phyloP scores from a whole-genome alignment of 2,113 vertebrate genomes.

The Pyxicephalus adspersus region DNA sequence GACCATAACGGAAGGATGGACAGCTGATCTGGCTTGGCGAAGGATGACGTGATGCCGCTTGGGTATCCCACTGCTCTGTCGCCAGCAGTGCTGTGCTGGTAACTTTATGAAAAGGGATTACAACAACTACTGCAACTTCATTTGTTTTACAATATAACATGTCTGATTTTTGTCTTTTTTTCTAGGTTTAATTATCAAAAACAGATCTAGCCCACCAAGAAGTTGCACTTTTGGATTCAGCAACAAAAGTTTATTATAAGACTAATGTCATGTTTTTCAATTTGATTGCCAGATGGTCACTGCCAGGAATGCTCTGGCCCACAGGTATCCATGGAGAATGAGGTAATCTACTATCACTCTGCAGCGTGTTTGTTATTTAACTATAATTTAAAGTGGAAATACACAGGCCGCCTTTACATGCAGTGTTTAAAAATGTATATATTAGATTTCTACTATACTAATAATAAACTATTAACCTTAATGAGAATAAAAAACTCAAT shows the following conservation, averaged over 20 bases:
- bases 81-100: neutral
- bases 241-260: neutral
- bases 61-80: neutral
- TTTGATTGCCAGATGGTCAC: neutral
- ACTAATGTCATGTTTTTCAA: neutral
- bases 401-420: no score
- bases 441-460: no score
- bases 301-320: neutral
- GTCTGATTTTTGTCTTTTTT: neutral
- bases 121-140: slow-evolving; percentile 4
- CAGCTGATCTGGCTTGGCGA: slow-evolving; percentile 5
- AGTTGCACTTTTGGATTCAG: neutral
- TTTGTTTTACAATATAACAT: no score
- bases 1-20: neutral
- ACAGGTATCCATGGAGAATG: no score
- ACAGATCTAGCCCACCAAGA: neutral
- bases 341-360: no score
- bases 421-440: no score
- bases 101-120: neutral
- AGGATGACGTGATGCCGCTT: slow-evolving; percentile 37
- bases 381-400: no score
- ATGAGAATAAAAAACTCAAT: no score
- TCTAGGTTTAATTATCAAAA: neutral
- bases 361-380: no score
- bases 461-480: no score